Conservation (phyloP, 2,888 invertebrate species). For the Acanthosepion pharaonis region DNA sequence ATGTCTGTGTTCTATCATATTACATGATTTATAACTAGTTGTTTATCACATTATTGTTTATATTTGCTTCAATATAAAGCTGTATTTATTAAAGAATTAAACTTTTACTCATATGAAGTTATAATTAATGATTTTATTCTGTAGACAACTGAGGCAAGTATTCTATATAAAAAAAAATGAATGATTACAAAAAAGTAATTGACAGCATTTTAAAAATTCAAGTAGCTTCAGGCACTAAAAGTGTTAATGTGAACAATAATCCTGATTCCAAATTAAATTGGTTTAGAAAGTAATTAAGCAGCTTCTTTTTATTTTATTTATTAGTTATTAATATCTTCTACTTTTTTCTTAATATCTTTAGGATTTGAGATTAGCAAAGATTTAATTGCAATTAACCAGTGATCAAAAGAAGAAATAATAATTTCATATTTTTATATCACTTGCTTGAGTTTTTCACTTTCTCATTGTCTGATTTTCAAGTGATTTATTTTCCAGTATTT, state of each 20-base stretch:
- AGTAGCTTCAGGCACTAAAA: background rate
- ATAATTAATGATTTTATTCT: background rate
- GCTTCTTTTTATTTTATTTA: background rate
- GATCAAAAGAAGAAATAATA: background rate
- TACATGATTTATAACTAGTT: no score
- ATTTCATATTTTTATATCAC: background rate
- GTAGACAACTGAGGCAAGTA: background rate
- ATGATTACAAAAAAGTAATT: background rate
- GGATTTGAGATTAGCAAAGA: background rate
- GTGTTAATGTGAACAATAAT: background rate
- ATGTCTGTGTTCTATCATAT: no score
- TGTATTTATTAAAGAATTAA: background rate
- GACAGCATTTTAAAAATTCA: background rate
- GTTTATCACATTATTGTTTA: no score
- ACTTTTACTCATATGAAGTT: background rate
- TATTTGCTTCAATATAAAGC: no score
- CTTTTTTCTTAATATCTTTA: background rate
- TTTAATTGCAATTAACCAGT: constrained; percentile 2
- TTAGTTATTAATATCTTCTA: background rate
- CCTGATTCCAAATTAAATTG: background rate
- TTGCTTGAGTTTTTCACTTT: background rate
- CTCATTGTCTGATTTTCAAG: background rate
- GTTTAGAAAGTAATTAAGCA: background rate
- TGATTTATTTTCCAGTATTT: background rate
- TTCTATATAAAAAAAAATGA: background rate